Percentiles rank a stretch among this genome's conserved stretches.
These are phyloP conservation scores for Pseudomyrmex pallidus DNA, from an alignment of 1,140 invertebrate species.

Conservation along the genomic window DNA sequence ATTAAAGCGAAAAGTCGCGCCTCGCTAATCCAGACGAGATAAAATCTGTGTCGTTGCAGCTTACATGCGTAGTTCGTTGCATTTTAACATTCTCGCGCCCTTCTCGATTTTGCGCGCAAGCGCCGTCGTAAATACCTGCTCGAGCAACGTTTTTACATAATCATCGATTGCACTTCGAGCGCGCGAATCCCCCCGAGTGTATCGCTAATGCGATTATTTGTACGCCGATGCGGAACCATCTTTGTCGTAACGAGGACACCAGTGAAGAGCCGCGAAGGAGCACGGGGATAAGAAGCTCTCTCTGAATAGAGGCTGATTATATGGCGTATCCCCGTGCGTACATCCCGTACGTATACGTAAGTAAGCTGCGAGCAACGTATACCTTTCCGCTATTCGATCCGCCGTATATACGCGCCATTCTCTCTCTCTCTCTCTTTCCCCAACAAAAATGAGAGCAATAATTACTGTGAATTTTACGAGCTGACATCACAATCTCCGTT, in stretches of 20 bases:
- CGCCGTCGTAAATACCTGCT: background rate
- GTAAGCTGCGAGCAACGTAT: conserved; percentile 3
- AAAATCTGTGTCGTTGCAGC: background rate
- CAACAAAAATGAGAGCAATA: conserved; percentile 63
- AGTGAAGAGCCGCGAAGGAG: conserved; percentile 70
- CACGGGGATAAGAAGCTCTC: conserved; percentile 69
- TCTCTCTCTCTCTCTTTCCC: no score
- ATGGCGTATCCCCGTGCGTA: conserved; percentile 68
- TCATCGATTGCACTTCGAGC: conserved; percentile 13
- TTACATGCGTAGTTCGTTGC: no score
- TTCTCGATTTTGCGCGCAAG: background rate
- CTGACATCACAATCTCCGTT: conserved; percentile 45
- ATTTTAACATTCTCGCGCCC: background rate
- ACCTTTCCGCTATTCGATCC: background rate
- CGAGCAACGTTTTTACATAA: background rate
- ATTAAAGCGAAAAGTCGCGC: background rate
- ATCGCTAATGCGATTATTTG: conserved; percentile 51
- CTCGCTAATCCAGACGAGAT: conserved; percentile 2
- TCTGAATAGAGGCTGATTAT: conserved; percentile 67
- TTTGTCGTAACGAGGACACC: conserved; percentile 69
- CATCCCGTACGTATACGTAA: background rate
- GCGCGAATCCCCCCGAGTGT: background rate
- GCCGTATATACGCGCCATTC: conserved; percentile 11
- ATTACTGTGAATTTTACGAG: conserved; percentile 53
- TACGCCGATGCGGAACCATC: conserved; percentile 34